These are phyloP conservation scores for Wasmannia auropunctata DNA, from an alignment of 1,140 invertebrate genomes.

Conservation along the genomic window DNA sequence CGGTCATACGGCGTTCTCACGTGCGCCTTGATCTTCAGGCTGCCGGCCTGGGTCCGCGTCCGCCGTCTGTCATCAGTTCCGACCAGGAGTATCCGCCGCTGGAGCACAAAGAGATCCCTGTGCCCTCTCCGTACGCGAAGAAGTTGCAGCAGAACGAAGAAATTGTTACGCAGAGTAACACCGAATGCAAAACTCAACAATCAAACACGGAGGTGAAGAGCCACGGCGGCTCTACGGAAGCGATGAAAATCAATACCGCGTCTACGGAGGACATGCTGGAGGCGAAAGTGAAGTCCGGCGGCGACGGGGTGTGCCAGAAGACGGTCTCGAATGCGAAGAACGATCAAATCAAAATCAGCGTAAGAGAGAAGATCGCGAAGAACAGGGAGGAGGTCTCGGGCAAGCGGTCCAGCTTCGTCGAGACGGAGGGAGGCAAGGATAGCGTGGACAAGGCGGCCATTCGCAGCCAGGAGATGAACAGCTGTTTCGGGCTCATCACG, in stretches of 20 bases:
- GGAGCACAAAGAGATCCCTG: slow-evolving; percentile 79
- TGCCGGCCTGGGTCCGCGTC: slow-evolving; percentile 87
- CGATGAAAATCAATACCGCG: slow-evolving; percentile 49
- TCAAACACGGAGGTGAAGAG: slow-evolving; percentile 22
- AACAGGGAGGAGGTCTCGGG: slow-evolving; percentile 78
- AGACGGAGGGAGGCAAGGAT: slow-evolving; percentile 74
- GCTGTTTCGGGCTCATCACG: not conserved
- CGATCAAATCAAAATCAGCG: slow-evolving; percentile 79
- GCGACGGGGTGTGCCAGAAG: slow-evolving; percentile 76
- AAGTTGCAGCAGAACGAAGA: slow-evolving; percentile 70
- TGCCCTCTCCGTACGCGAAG: slow-evolving; percentile 76
- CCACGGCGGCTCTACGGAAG: not conserved
- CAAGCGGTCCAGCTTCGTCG: slow-evolving; percentile 77
- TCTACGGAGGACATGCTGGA: slow-evolving; percentile 48
- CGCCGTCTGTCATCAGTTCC: slow-evolving; percentile 84
- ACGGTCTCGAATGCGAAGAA: slow-evolving; percentile 79
- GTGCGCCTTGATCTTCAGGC: slow-evolving; percentile 87
- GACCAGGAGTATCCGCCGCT: slow-evolving; percentile 80
- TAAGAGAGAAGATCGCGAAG: slow-evolving; percentile 75
- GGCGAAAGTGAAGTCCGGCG: slow-evolving; percentile 53
- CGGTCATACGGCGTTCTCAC: slow-evolving; percentile 81
- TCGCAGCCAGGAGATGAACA: slow-evolving; percentile 17
- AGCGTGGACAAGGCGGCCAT: slow-evolving; percentile 52
- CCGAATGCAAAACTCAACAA: slow-evolving; percentile 57
- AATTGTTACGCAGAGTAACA: slow-evolving; percentile 39